Base-by-base conservation (phyloP, 2,888 invertebrate genomes). In the Callinectes sapidus region DNA sequence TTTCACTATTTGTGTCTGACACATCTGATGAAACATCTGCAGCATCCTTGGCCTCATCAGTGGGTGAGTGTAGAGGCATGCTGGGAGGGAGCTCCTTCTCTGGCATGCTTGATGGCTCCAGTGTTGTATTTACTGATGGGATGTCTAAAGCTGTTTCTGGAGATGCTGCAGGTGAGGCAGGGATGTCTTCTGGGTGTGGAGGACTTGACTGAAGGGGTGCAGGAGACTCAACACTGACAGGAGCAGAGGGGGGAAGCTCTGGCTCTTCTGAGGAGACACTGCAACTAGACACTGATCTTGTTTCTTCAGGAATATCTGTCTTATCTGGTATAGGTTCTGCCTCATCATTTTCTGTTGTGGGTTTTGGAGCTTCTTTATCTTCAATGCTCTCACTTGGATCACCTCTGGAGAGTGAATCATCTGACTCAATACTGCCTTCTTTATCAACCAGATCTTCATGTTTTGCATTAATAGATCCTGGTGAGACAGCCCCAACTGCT, bases 221-320 rank as follows among this genome's bases (percentile, higher is more conserved):
- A 10, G 35, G 23, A 39, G 87, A 42, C 13, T 54, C 39, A 81
- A 13, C 35, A n/a, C 1, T 35, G 81, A 81, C 81, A 32, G n/a
- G 81, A 18, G 14, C n/a, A 28, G n/a, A 42, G 81, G 71, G 89
- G 3, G 89, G 86, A 28, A 89, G 92, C 28, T 85, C 39, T 28
- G 85, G 85, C 35, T 92, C 92, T 85, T 92, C 92, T 16, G 92
- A 92, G 35, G 92, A 92, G 16, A 61, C 55, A 42, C 92, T 92
- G 55, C 85, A 61, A 18, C 55, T 71, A 28, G 89, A 92, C 14
- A 18, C 28, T n/a, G 85, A 14, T 85, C 81, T 85, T 35, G 81
- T 18, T 13, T 89, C 35, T 42, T 85, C 55, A 16, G 66, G 32
- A 55, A 87, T 54, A n/a, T 90, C 55, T 55, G 81, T 88, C 6